A percentile compares a stretch with the other conserved stretches of the same genome.
phyloP scores from a whole-genome alignment of 2,113 vertebrate species.

The Antechinus stuartii region DNA sequence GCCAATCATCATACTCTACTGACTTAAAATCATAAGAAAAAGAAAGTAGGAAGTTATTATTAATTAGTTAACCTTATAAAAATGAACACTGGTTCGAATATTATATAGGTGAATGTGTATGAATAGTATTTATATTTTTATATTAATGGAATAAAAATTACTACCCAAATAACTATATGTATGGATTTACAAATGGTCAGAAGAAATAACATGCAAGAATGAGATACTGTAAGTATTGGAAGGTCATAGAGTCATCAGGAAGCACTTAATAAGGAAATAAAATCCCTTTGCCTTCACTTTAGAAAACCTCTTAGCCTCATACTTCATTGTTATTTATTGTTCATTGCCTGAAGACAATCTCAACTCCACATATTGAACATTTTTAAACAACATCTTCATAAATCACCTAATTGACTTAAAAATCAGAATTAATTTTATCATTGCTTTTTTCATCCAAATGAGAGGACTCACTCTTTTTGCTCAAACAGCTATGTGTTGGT shows the following conservation, averaged over 20 bases:
- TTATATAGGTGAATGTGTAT: background rate
- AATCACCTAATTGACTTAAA: conserved; percentile 22
- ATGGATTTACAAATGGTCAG: background rate
- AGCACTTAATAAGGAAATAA: background rate
- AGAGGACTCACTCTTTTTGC: conserved; percentile 50
- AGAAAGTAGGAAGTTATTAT: background rate
- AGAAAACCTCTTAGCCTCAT: background rate
- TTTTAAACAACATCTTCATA: conserved; percentile 40
- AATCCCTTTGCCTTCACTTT: background rate
- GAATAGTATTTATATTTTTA: background rate
- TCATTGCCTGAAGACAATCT: conserved; percentile 21
- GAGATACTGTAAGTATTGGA: conserved; percentile 14
- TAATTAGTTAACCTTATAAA: background rate
- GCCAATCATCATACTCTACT: background rate
- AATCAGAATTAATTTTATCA: conserved; percentile 38
- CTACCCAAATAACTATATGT: conserved; percentile 34
- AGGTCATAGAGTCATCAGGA: background rate
- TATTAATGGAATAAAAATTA: conserved; percentile 24
- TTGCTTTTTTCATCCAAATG: background rate
- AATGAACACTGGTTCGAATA: background rate
- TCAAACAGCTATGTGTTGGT: background rate
- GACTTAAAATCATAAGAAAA: conserved; percentile 25
- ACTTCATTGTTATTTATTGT: conserved; percentile 30
- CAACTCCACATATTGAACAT: conserved; percentile 16
- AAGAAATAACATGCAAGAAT: conserved; percentile 5